Base-by-base conservation (phyloP, 2,888 invertebrate species). In the Cryptus armator region DNA sequence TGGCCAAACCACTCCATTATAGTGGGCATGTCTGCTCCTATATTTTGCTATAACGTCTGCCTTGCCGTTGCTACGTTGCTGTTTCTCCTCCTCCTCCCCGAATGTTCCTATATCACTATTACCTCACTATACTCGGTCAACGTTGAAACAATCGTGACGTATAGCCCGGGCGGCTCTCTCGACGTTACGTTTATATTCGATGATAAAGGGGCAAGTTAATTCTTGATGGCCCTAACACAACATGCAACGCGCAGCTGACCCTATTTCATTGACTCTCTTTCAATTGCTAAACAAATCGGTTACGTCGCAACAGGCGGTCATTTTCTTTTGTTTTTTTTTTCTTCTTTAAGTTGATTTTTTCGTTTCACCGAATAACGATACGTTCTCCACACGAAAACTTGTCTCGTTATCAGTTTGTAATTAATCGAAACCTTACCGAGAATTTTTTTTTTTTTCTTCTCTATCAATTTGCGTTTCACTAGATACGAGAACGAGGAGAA, bases 61-160 rank as follows among this genome's bases (percentile, higher is more conserved):
- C 37, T 59, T 48, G 67, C 68, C 67, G 51, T 37, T 43, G 32
- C 83, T 24, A 51, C 6, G 0, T 14, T 29, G 3, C 7, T 12
- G 4, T 7, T 14, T 0, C 62, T 1, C 9, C n/a, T 29, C 12
- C 29, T 6, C 32, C 62, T 32, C 62, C 29, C 62, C 7, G 7
- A 62, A 29, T 62, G 62, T 80, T 76, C 62, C 80, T 80, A 71
- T 59, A 76, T 84, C 75, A 67, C 72, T 74, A 59, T 80, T 84
- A 76, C 70, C 83, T 87, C 87, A 53, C 77, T 84, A 32, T 64
- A 68, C 85, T 72, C 70, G 83, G 76, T 85, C 70, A 75, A 46
- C 67, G 66, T 74, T 62, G 81, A 59, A 79, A 86, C 74, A 74
- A 74, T 64, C 66, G 43, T 66, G 76, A 76, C 66, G 76, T 76